Evolutionary conservation across 2,888 invertebrate species (phyloP).

Genomic region (Phortica okadai): DNA sequence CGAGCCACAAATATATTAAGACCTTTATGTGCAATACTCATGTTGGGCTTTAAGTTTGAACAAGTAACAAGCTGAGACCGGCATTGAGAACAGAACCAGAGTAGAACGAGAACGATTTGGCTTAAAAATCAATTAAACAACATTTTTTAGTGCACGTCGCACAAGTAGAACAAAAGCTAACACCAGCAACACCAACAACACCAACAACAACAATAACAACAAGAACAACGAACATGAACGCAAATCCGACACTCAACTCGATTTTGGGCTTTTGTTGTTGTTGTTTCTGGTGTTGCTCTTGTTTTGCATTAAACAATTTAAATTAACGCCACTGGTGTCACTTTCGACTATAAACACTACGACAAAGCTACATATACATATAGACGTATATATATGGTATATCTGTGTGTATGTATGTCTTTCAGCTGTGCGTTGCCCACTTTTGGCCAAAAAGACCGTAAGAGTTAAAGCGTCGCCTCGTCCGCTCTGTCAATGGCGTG

Average conservation of each 20-base stretch:
- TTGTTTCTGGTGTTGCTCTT: slow-evolving; percentile 41
- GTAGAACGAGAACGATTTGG: slow-evolving; percentile 58
- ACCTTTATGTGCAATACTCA: slow-evolving; percentile 22
- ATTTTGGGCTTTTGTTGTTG: slow-evolving; percentile 53
- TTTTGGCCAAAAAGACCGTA: background rate
- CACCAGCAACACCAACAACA: slow-evolving; percentile 26
- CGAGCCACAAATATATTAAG: slow-evolving; percentile 39
- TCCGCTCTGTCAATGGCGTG: slow-evolving; percentile 60
- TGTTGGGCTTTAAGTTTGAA: slow-evolving; percentile 18
- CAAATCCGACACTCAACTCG: slow-evolving; percentile 48
- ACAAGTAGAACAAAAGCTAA: slow-evolving; percentile 38
- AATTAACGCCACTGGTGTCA: slow-evolving; percentile 74
- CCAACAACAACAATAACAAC: slow-evolving; percentile 5
- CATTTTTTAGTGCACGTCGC: slow-evolving; percentile 50
- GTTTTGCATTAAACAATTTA: slow-evolving; percentile 67
- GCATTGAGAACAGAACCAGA: background rate
- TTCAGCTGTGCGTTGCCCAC: background rate
- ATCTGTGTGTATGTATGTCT: background rate
- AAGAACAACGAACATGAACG: slow-evolving; percentile 27
- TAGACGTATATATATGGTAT: slow-evolving; percentile 30
- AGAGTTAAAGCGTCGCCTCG: background rate
- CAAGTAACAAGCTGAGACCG: background rate
- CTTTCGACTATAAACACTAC: slow-evolving; percentile 68
- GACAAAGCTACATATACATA: slow-evolving; percentile 56
- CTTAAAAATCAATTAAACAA: slow-evolving; percentile 69